Evolutionary conservation across 2,797 vertebrate species (phyloP), one percentile per base, ranked within the genome.

Genomic region (Alcedo quadribrachys): DNA sequence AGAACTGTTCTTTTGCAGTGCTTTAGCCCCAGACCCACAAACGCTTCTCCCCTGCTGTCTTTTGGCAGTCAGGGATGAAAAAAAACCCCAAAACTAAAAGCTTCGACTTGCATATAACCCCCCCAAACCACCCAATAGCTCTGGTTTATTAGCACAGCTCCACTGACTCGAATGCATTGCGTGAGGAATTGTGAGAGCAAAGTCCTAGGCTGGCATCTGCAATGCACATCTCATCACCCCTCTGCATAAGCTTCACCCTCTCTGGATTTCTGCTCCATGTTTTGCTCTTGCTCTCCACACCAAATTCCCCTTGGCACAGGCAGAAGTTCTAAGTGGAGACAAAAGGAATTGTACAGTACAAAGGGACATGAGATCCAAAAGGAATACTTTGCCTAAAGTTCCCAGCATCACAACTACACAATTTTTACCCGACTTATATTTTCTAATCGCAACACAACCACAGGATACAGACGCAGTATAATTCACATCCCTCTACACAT

Each of bases 231-330:
- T 58, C 81, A 51, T 71, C 3, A 0, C 24, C n/a, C n/a, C 76
- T 35, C 62, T 30, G 8, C 60, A 35, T 5, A 10, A 73, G 11
- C 69, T 73, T 69, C 65, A n/a, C 68, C 65, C 53, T 60, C 54
- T 12, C 28, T 0, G 0, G 53, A n/a, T 28, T 55, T 50, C 62
- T 88, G 57, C 65, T 50, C 24, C 1, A 0, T 27, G 21, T n/a
- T 82, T 40, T 50, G 43, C 68, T 57, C 65, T 61, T 66, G 15
- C 43, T n/a, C 51, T 48, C 42, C 63, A 28, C 60, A 32, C 63
- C 46, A 53, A 71, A 85, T 32, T 40, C 73, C 68, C 46, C n/a
- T 68, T 28, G 46, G 76, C 76, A 40, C n/a, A 13, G 45, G 18
- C 28, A 76, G 75, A 21, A 58, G 22, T 8, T 73, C 48, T 25